Base-by-base conservation (phyloP, 1,140 invertebrate species). In the Caerostris darwini region DNA sequence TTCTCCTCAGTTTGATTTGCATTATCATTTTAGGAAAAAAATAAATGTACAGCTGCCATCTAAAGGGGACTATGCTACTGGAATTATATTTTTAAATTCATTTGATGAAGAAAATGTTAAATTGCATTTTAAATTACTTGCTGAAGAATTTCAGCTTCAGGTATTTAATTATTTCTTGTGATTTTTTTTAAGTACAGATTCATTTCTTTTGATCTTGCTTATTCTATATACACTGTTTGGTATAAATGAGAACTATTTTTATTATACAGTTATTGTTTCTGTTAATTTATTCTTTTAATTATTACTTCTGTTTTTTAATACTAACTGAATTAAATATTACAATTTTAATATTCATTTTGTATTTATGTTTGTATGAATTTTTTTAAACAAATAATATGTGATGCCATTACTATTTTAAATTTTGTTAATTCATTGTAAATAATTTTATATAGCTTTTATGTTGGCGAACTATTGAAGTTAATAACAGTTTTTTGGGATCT, bases 11-110 rank as follows among this genome's bases (percentile, higher is more conserved):
- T 5, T 67, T 67, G 64, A 67, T 67, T 67, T 77, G 3, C 50
- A 19, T 53, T 5, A 81, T 85, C 3, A 5, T 67, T 88, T 67
- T 64, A 98, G 98, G 95, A 97, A 98, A 95, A 97, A 97, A 94
- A 97, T 98, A 95, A 97, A 97, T 95, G 97, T 99, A 92, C 97
- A 97, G 94, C 96, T 99, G 91, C 99, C 99, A 6, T 96, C 97
- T 53, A 97, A 97, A 95, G 99, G 99, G 7, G 96, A 97, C 94
- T 99, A 99, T 96, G 99, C 99, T 58, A 99, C 99, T 14, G 99
- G 99, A 89, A 98, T 99, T 90, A 97, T 99, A 95, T 99, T 99
- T 96, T 96, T 99, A 95, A 98, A 99, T 95, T 96, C 97, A 10
- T 97, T 98, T 95, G 97, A 98, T 95, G 57, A 85, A 8, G 56